phyloP scores from a whole-genome alignment of 2,797 vertebrate species.

The Enteromius unitaeniatus region DNA sequence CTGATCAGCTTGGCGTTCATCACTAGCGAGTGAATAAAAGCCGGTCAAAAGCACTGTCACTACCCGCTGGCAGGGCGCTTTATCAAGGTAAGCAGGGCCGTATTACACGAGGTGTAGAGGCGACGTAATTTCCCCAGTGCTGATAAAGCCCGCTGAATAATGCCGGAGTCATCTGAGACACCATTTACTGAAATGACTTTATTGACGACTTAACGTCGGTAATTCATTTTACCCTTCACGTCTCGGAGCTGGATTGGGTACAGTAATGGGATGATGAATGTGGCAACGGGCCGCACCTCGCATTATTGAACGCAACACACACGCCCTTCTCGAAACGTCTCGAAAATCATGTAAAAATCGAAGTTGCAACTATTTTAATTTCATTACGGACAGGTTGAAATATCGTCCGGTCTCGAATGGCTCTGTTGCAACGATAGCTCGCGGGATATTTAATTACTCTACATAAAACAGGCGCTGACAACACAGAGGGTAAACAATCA shows the following conservation, averaged over 20 bases:
- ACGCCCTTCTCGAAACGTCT: conserved; percentile 70
- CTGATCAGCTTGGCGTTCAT: conserved; percentile 95
- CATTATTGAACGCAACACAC: conserved; percentile 86
- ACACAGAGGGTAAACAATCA: conserved; percentile 32
- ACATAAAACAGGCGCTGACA: conserved; percentile 20
- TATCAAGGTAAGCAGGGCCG: conserved; percentile 93
- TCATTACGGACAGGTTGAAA: conserved; percentile 58
- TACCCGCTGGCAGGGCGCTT: conserved; percentile 94
- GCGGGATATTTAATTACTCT: conserved; percentile 27
- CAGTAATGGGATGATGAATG: conserved; percentile 99
- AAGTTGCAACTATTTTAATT: conserved; percentile 62
- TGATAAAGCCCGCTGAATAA: conserved; percentile 98
- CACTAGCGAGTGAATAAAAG: conserved; percentile 91
- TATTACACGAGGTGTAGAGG: conserved; percentile 84
- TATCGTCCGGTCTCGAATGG: conserved; percentile 40
- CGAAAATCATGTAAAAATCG: conserved; percentile 58
- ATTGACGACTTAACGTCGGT: conserved; percentile 98
- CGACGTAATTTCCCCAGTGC: conserved; percentile 94
- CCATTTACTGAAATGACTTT: conserved; percentile 99
- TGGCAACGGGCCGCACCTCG: conserved; percentile 86
- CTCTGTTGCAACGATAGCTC: conserved; percentile 29
- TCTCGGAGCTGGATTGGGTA: conserved; percentile 91
- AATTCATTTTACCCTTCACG: conserved; percentile 98
- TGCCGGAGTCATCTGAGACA: conserved; percentile 93
- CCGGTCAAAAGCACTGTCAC: conserved; percentile 93